Evolutionary conservation across 2,888 invertebrate species (phyloP), one percentile per base, ranked within the genome.

Genomic region (Adineta ricciae): DNA sequence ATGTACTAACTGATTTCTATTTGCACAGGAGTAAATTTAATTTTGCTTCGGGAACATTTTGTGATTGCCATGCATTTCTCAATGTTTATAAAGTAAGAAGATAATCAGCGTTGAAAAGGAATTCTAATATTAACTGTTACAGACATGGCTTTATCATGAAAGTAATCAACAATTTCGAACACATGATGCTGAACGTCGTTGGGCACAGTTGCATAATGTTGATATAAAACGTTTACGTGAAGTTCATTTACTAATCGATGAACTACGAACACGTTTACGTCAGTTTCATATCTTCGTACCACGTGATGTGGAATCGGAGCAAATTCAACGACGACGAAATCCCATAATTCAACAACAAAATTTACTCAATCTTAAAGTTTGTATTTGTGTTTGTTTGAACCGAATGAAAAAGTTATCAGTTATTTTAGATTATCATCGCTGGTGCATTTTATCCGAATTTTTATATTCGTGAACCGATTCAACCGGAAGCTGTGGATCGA

Each of bases 381-480:
- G 32, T 64, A n/a, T n/a, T n/a, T n/a, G n/a, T 56, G 16, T 5
- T 4, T 32, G 16, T 11, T 46, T 46, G 11, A 46, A 46, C 11
- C 5, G 11, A 46, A 46, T 46, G 11, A 46, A 46, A 46, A 46
- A 46, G 11, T 16, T 32, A 16, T 36, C 27, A 64, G 4, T 52
- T 52, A 5, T 9, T 21, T 24, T 41, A 78, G 78, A 78, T 78
- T 41, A 85, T 85, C 50, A 83, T 85, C 36, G 85, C 85, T 14
- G 85, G 85, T n/a, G 85, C 85, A 52, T 85, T 85, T 56, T 85
- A 85, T 85, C 85, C 85, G 41, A 85, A 85, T 82, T 85, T 78
- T 84, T 85, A 73, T 38, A 85, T 83, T 52, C 49, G 83, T 19
- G 32, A 41, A 38, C 41, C 78, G 8, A 83, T n/a, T 27, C 84